Percentiles rank a stretch among this genome's conserved stretches.
Conservation (phyloP, 2,888 invertebrate species). For the Latheticus oryzae region DNA sequence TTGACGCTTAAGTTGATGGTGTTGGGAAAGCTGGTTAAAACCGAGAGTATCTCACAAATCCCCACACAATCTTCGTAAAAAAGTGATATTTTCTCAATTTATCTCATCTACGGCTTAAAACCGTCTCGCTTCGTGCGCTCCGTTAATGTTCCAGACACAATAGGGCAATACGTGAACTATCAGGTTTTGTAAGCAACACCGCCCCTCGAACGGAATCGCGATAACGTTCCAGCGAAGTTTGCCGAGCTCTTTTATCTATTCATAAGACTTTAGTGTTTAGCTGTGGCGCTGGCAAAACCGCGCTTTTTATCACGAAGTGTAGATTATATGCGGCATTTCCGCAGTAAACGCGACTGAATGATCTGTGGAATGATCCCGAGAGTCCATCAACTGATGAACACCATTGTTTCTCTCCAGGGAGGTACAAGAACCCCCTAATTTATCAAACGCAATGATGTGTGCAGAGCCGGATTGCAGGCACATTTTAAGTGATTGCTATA, state of each 20-base stretch:
- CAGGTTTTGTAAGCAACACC: slow-evolving; percentile 33
- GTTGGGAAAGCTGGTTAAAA: slow-evolving; percentile 26
- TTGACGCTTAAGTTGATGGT: slow-evolving; percentile 1
- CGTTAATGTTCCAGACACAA: slow-evolving; percentile 40
- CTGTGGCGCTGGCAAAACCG: slow-evolving; percentile 23
- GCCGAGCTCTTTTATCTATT: slow-evolving; percentile 46
- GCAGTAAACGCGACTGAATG: slow-evolving; percentile 47
- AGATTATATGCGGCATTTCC: slow-evolving; percentile 51
- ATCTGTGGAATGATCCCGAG: slow-evolving; percentile 51
- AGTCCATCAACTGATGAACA: slow-evolving; percentile 58
- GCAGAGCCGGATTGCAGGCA: slow-evolving; percentile 48
- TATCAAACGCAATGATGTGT: slow-evolving; percentile 56
- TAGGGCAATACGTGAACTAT: slow-evolving; percentile 44
- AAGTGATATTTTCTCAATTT: slow-evolving; percentile 24
- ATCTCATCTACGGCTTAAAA: slow-evolving; percentile 4
- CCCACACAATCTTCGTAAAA: slow-evolving; percentile 13
- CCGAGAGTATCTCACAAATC: slow-evolving; percentile 24
- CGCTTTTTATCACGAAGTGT: slow-evolving; percentile 29
- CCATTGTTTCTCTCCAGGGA: slow-evolving; percentile 44
- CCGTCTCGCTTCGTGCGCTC: slow-evolving; percentile 5
- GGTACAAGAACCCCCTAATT: slow-evolving; percentile 54
- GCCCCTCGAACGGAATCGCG: slow-evolving; percentile 27
- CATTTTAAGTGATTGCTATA: slow-evolving; percentile 46
- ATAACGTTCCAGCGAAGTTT: slow-evolving; percentile 37
- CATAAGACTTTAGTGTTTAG: slow-evolving; percentile 43